Evolutionary conservation across 2,888 invertebrate genomes (phyloP).

Genomic region (Eupithecia subumbrata): DNA sequence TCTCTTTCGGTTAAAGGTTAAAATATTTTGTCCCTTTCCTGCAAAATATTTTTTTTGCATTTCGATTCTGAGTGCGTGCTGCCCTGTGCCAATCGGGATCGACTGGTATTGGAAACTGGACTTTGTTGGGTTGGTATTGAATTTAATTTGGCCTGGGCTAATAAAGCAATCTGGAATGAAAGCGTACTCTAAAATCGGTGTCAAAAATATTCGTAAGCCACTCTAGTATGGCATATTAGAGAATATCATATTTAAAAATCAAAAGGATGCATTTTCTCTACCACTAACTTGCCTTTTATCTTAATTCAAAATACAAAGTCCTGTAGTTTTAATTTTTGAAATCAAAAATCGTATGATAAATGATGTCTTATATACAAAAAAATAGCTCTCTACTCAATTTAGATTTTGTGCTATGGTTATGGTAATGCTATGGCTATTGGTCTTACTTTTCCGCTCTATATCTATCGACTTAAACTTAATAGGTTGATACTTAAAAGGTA

Average conservation of each 20-base stretch:
- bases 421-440: neutral
- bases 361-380: neutral
- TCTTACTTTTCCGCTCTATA: neutral
- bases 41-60: slow-evolving; percentile 79
- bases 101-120: slow-evolving; percentile 17
- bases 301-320: neutral
- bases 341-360: neutral
- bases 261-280: neutral
- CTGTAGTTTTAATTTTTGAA: neutral
- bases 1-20: slow-evolving; percentile 57
- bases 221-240: neutral
- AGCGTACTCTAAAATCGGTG: neutral
- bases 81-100: slow-evolving; percentile 17
- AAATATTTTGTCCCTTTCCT: slow-evolving; percentile 66
- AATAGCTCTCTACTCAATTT: neutral
- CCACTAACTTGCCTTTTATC: neutral
- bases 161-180: neutral
- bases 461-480: neutral
- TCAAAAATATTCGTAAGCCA: neutral
- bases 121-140: slow-evolving; percentile 2
- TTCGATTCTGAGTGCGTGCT: slow-evolving; percentile 76
- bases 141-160: neutral
- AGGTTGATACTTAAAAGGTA: neutral
- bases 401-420: neutral
- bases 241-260: neutral